Conservation (phyloP, 2,113 vertebrate species). For the Cephalopterus ornatus region DNA sequence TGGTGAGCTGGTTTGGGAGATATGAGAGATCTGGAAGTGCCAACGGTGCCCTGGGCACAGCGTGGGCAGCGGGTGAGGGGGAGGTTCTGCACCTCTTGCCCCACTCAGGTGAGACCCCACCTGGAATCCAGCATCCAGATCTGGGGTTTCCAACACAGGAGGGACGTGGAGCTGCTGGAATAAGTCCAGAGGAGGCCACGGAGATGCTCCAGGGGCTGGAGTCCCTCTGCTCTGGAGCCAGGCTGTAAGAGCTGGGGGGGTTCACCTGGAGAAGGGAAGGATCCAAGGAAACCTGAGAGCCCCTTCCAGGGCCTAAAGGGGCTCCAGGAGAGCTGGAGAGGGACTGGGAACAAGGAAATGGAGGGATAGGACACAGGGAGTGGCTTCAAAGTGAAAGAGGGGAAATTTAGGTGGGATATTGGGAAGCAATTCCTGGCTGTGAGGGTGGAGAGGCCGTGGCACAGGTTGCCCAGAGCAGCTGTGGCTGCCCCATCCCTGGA, state of each 20-base stretch:
- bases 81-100: not conserved
- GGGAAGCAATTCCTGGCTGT: not conserved
- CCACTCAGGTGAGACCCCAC: not conserved
- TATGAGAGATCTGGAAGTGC: not conserved
- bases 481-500: not conserved
- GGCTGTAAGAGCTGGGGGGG: not conserved
- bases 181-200: not conserved
- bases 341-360: not conserved
- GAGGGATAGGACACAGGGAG: not conserved
- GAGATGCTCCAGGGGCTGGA: not conserved
- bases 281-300: not conserved
- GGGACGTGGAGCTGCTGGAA: not conserved
- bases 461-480: not conserved
- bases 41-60: not conserved
- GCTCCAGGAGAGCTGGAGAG: not conserved
- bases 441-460: not conserved
- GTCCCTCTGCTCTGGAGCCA: not conserved
- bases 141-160: not conserved
- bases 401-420: not conserved
- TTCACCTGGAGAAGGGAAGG: not conserved
- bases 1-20: not conserved
- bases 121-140: not conserved
- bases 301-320: fast-evolving
- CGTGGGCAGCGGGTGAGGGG: fast-evolving
- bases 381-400: not conserved